Evolutionary conservation across 1,140 invertebrate genomes (phyloP).

Genomic region (Antheraea mylitta): DNA sequence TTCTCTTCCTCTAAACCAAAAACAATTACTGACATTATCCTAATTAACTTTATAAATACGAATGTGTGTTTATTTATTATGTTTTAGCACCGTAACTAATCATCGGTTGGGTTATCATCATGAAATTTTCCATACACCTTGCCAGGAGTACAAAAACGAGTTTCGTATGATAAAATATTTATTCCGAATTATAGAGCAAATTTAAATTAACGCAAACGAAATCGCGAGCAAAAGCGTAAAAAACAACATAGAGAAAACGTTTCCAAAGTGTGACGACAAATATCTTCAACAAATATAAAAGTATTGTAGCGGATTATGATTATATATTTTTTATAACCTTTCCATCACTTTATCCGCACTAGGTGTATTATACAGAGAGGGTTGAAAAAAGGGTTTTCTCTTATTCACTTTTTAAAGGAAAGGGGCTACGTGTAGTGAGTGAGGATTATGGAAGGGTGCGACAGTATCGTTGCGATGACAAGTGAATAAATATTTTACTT

Average conservation of each 20-base stretch:
- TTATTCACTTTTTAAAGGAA: constrained; percentile 41
- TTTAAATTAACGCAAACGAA: no score
- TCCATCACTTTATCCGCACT: constrained; percentile 36
- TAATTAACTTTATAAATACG: no score
- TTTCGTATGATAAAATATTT: no score
- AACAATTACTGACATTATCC: no score
- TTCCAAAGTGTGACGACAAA: neutral
- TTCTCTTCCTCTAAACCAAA: no score
- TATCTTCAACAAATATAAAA: constrained; percentile 44
- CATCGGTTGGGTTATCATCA: no score
- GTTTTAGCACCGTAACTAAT: no score
- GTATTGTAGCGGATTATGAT: constrained; percentile 48
- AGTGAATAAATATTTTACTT: constrained; percentile 53
- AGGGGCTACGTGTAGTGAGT: constrained; percentile 33
- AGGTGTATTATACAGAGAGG: constrained; percentile 27
- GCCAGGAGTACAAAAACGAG: no score
- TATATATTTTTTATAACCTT: constrained; percentile 49
- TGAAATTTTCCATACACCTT: no score
- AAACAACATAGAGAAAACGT: neutral
- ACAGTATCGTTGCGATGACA: constrained; percentile 37
- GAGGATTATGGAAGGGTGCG: constrained; percentile 30
- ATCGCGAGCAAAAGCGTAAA: neutral
- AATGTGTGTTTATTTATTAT: no score
- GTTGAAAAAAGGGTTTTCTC: constrained; percentile 35
- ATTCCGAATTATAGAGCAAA: no score